Conservation (phyloP, 2,797 vertebrate species). For the Oreonectes daqikongensis region DNA sequence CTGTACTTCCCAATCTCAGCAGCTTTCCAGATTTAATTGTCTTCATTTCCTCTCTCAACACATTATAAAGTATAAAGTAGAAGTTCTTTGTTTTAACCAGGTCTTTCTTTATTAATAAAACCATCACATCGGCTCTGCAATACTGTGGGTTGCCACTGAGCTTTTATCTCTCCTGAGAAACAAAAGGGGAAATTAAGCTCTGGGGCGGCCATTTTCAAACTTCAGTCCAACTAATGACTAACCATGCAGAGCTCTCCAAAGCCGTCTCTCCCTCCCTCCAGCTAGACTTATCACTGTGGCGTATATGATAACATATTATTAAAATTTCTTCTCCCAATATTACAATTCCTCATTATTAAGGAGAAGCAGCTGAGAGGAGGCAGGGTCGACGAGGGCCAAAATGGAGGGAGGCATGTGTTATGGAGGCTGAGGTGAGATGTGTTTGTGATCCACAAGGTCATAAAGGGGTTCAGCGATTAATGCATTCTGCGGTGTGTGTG, state of each 20-base stretch:
- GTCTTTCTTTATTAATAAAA: constrained; percentile 52
- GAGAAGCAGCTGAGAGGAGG: constrained; percentile 29
- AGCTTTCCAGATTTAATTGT: constrained; percentile 23
- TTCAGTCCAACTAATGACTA: constrained; percentile 52
- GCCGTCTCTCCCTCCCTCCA: constrained; percentile 40
- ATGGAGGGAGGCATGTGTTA: constrained; percentile 10
- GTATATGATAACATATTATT: constrained; percentile 56
- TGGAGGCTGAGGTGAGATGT: constrained; percentile 24
- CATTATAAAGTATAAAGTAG: constrained; percentile 34
- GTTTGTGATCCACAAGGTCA: constrained; percentile 45
- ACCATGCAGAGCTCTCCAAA: constrained; percentile 41
- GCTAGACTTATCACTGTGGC: constrained; percentile 51
- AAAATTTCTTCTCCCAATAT: constrained; percentile 51
- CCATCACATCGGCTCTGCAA: constrained; percentile 34
- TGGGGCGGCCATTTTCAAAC: constrained; percentile 44
- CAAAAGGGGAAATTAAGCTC: constrained; percentile 58
- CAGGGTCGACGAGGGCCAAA: constrained; percentile 18
- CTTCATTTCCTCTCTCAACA: constrained; percentile 13
- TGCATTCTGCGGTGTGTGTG: constrained; percentile 18
- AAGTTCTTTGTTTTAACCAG: constrained; percentile 42
- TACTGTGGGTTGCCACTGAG: constrained; percentile 40
- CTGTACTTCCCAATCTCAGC: constrained; percentile 18
- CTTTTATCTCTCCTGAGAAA: constrained; percentile 51
- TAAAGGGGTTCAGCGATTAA: constrained; percentile 39
- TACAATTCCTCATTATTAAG: constrained; percentile 48